Percentiles rank a stretch among this genome's conserved stretches.
Evolutionary conservation across 2,113 vertebrate genomes (phyloP).

Genomic region (Heptranchias perlo): DNA sequence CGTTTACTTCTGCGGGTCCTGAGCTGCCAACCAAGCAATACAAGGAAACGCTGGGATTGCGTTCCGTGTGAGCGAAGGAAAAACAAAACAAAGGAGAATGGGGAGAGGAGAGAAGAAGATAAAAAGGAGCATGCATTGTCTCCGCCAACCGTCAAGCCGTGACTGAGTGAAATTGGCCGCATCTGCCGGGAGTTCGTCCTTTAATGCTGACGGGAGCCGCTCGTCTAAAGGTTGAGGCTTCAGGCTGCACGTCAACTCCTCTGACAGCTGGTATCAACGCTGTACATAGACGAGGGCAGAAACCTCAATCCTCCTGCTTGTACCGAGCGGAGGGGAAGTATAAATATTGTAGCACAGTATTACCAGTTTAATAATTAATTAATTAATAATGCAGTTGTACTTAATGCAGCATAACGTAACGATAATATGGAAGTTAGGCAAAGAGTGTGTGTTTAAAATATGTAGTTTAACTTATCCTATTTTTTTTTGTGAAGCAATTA

Average conservation of each 20-base stretch:
- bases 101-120: background rate
- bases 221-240: constrained; percentile 28
- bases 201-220: constrained; percentile 39
- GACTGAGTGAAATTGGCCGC: constrained; percentile 45
- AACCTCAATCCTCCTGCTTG: constrained; percentile 53
- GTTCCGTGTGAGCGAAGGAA: constrained; percentile 46
- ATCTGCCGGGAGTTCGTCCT: constrained; percentile 45
- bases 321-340: constrained; percentile 51
- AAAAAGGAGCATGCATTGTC: constrained; percentile 35
- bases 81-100: constrained; percentile 37
- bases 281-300: constrained; percentile 62
- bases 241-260: constrained; percentile 35
- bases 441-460: constrained; percentile 62
- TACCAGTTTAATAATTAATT: constrained; percentile 54
- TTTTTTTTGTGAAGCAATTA: constrained; percentile 45
- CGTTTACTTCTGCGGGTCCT: constrained; percentile 49
- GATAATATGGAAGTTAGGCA: constrained; percentile 54
- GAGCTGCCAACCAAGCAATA: constrained; percentile 58
- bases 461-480: constrained; percentile 60
- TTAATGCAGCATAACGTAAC: constrained; percentile 42
- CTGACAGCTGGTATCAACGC: constrained; percentile 43
- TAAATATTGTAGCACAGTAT: constrained; percentile 47
- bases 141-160: constrained; percentile 37
- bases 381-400: constrained; percentile 48
- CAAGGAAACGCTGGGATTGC: constrained; percentile 50